These are phyloP conservation scores for Gavia stellata DNA, from an alignment of 2,113 vertebrate genomes.

Conservation along the genomic window DNA sequence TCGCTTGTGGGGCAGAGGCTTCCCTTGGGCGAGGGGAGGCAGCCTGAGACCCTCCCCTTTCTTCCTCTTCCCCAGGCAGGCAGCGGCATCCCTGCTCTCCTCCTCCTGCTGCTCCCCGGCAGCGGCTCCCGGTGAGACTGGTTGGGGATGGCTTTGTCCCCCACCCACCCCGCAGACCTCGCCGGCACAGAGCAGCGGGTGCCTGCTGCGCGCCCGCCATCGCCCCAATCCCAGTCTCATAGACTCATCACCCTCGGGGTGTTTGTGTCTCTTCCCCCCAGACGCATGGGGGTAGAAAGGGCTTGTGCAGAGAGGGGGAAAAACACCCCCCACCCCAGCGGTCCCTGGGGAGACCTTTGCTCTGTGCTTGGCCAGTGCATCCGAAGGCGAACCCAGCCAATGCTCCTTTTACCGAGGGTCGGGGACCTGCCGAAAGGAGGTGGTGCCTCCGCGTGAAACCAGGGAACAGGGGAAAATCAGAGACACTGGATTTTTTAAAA, in stretches of 20 bases:
- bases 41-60: accelerated
- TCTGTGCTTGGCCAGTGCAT: not conserved
- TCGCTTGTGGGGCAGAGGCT: not conserved
- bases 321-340: not conserved
- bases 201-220: not conserved
- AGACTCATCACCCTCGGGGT: not conserved
- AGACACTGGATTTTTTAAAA: not conserved
- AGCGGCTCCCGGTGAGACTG: not conserved
- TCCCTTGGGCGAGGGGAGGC: not conserved
- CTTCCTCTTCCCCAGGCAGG: too few relatives aligned
- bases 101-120: not conserved
- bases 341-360: too few relatives aligned
- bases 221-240: not conserved
- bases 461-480: not conserved
- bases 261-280: not conserved
- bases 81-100: not conserved
- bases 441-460: not conserved
- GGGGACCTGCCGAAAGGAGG: not conserved
- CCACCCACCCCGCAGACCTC: not conserved
- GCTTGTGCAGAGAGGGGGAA: not conserved
- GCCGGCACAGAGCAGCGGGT: accelerated
- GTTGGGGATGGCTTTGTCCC: not conserved
- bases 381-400: not conserved
- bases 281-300: too few relatives aligned
- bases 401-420: not conserved